Evolutionary conservation across 92 coral and sea anemone genomes (phyloP), one percentile per base, ranked within the genome.

Genomic region (Zoanthus gigantus): DNA sequence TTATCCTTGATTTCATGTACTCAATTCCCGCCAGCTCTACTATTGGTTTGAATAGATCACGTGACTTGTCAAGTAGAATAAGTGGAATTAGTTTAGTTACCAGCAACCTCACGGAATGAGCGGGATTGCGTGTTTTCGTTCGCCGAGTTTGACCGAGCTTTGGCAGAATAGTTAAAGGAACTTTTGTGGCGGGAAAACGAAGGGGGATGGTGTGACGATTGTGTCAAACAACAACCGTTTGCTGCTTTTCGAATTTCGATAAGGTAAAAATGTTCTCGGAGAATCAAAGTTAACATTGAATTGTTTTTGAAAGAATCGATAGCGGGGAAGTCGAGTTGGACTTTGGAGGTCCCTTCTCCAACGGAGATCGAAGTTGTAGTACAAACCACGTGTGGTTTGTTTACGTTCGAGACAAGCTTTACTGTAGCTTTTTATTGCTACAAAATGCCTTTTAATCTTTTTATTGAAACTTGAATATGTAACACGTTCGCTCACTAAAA

Each of bases 351-450:
- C 85, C 76, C 75, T 71, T 71, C 85, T 63, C 74, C 74, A 66
- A 81, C 46, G 75, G 85, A 71, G 85, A 81, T 65, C 85, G 61
- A 81, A 81, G 44, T 81, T 81, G 85, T 81, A 81, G 63, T 81
- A 44, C 74, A 47, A 81, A 93, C 95, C 98, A 95, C 99, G 94
- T 94, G 98, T 93, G 94, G 86, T 91, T 94, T 92, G 97, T 94
- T 93, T 95, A 95, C 99, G 93, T 93, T 93, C 92, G 53, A 81
- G n/a, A 46, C 42, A 74, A 44, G 85, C 85, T 81, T 81, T 81
- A 46, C 75, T 68, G 66, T 53, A 28, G 85, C 85, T 28, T 50
- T 74, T 14, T 13, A 81, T 65, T 75, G 9, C 60, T 63, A 28
- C 23, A 81, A 66, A 28, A 81, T 17, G 5, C 12, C 85, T 34